Conservation (phyloP, 2,113 vertebrate genomes). For the Aleadryas rufinucha region DNA sequence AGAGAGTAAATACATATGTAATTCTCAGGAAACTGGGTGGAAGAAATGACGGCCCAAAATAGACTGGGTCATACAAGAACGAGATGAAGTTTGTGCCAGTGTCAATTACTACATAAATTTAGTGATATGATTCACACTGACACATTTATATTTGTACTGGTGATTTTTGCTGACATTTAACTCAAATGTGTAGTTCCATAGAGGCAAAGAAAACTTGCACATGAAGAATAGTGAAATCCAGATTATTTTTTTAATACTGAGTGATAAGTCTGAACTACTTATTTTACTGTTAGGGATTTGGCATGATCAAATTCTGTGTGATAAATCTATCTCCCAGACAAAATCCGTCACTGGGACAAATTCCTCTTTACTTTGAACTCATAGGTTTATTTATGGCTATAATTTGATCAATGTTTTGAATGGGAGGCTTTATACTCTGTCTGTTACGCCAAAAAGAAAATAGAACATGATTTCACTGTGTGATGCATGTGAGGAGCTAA, state of each 20-base stretch:
- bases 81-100: conserved; percentile 13
- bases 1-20: background rate
- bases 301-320: background rate
- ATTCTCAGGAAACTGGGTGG: background rate
- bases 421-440: background rate
- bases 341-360: background rate
- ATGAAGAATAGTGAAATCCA: conserved; percentile 24
- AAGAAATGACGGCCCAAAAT: conserved; percentile 15
- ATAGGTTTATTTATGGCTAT: conserved; percentile 14
- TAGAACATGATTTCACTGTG: background rate
- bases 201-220: conserved; percentile 13
- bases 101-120: conserved; percentile 49
- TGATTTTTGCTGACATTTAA: conserved; percentile 46
- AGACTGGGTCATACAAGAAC: background rate
- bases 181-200: background rate
- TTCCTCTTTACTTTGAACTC: conserved; percentile 15
- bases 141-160: conserved; percentile 42
- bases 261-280: conserved; percentile 35
- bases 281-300: conserved; percentile 36
- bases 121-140: conserved; percentile 38
- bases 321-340: conserved; percentile 9
- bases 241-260: conserved; percentile 43
- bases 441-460: background rate
- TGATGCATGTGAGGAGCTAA: background rate
- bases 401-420: conserved; percentile 30